Base-by-base conservation (phyloP, 2,888 invertebrate species). In the Anoncus sp. region DNA sequence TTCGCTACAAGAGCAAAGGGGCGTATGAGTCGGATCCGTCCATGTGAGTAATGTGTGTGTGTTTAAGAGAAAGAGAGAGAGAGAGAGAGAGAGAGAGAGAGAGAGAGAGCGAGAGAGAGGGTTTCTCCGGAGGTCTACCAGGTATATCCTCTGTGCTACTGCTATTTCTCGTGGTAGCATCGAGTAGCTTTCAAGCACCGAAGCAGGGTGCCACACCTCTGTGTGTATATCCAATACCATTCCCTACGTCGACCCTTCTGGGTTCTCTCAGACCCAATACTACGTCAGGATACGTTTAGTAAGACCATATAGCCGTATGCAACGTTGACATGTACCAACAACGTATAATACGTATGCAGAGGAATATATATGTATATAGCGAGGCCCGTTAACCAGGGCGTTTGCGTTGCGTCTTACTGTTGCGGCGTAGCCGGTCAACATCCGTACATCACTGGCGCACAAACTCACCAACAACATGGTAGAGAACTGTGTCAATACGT, bases 341-440 rank as follows among this genome's bases (percentile, higher is more conserved):
- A n/a, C 35, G 51, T 49, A 55, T 47, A 53, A 66, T 71, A 71
- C 71, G 59, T 65, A 45, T 47, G 47, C 14, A 6, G 18, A 14
- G 22, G 22, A 24, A 22, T 57, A 49, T 31, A 55, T 38, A 27
- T 57, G 43, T 60, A 47, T 31, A 43, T 20, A 10, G 16, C 51
- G 38, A 40, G n/a, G n/a, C n/a, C 72, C 74, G 80, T 78, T 81
- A 75, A 71, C 75, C 35, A 60, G 71, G 71, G 77, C 81, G 83
- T 87, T 86, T 83, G 82, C 80, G 67, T 76, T 82, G 75, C 87
- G 85, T 86, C 87, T 87, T 86, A 85, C 76, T 66, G 47, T 63
- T 74, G 74, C 57, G 71, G 67, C 62, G 20, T 67, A 67, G 74
- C 73, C 35, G 59, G 71, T 71, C 75, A 77, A 72, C 75, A 71